A percentile compares a stretch with the other conserved stretches of the same genome.
Evolutionary conservation across 2,888 invertebrate genomes (phyloP).

Genomic region (Sipha maydis): DNA sequence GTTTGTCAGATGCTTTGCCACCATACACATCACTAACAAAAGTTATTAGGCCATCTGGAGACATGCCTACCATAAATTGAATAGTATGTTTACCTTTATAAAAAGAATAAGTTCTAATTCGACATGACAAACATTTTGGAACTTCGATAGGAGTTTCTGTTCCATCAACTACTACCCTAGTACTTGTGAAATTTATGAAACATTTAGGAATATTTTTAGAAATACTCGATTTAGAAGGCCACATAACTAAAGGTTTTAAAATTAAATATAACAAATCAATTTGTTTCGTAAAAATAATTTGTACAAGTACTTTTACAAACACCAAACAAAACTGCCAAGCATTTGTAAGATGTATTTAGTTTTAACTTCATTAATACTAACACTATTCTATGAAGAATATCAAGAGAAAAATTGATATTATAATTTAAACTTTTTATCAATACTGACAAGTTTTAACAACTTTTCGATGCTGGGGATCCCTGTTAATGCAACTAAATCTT

Average conservation of each 20-base stretch:
- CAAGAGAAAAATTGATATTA: neutral
- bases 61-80: conserved; percentile 61
- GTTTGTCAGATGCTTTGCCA: conserved; percentile 62
- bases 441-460: neutral
- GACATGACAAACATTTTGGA: conserved; percentile 60
- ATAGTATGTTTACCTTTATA: conserved; percentile 62
- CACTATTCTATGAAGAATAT: neutral
- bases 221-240: conserved; percentile 57
- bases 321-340: neutral
- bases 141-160: conserved; percentile 48
- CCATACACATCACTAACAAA: conserved; percentile 62
- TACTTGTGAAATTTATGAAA: conserved; percentile 58
- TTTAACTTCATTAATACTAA: conserved; percentile 11
- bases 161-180: conserved; percentile 56
- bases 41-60: conserved; percentile 62
- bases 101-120: conserved; percentile 60
- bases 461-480: conserved; percentile 5
- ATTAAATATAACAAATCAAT: conserved; percentile 43
- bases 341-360: conserved; percentile 17
- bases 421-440: conserved; percentile 23
- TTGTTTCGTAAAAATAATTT: conserved; percentile 18
- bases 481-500: conserved; percentile 17
- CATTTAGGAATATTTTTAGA: conserved; percentile 57
- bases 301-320: conserved; percentile 25
- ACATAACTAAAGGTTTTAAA: conserved; percentile 35